A percentile compares a stretch with the other conserved stretches of the same genome.
Evolutionary conservation across 2,113 vertebrate genomes (phyloP).

Genomic region (Neodontobutis hainanensis): DNA sequence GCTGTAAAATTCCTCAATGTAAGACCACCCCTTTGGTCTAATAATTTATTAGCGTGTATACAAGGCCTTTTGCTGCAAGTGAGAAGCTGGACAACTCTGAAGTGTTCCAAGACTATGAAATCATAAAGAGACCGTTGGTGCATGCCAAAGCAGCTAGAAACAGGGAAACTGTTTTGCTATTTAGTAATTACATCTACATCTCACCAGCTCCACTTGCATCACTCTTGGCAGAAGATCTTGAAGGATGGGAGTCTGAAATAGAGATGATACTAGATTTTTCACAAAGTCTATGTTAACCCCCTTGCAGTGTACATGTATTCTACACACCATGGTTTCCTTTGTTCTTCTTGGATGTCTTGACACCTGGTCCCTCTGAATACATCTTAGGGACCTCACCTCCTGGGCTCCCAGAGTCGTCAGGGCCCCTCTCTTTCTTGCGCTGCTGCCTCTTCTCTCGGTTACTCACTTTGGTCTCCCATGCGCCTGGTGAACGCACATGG

Average conservation of each 20-base stretch:
- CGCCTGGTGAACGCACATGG: slow-evolving; percentile 71
- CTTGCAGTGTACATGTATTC: too few relatives aligned
- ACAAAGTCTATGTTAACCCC: not conserved
- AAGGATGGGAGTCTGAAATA: slow-evolving; percentile 59
- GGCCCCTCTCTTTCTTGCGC: slow-evolving; percentile 90
- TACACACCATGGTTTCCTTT: slow-evolving; percentile 79
- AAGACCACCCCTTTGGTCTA: too few relatives aligned
- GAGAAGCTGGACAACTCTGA: too few relatives aligned
- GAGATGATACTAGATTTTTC: not conserved
- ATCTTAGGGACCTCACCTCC: slow-evolving; percentile 69
- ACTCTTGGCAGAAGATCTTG: slow-evolving; percentile 79
- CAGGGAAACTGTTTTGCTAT: too few relatives aligned
- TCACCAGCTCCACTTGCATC: slow-evolving; percentile 82
- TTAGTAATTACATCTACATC: not conserved
- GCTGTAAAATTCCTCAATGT: too few relatives aligned
- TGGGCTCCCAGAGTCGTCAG: slow-evolving; percentile 84
- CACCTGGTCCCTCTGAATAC: slow-evolving; percentile 70
- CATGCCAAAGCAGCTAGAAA: too few relatives aligned
- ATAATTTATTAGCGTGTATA: too few relatives aligned
- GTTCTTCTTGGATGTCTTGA: slow-evolving; percentile 83
- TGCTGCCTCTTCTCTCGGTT: slow-evolving; percentile 94
- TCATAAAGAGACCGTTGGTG: too few relatives aligned
- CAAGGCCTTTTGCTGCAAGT: too few relatives aligned
- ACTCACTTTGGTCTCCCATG: slow-evolving; percentile 98
- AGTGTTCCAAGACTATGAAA: too few relatives aligned